These are phyloP conservation scores for Tetranychus piercei DNA, from an alignment of 2,888 invertebrate species.

Conservation along the genomic window DNA sequence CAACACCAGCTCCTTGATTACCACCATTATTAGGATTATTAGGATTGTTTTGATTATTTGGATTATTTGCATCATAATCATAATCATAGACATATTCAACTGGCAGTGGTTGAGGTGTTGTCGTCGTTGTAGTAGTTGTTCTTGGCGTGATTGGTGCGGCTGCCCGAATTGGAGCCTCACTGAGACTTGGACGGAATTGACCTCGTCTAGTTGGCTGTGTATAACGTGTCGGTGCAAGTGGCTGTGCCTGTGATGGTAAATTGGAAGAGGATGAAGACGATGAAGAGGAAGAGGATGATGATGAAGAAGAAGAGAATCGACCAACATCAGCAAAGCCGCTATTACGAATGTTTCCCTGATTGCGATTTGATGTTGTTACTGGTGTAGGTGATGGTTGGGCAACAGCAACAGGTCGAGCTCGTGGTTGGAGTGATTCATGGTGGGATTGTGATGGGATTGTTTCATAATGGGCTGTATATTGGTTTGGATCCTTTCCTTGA, in stretches of 20 bases:
- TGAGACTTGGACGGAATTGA: not conserved
- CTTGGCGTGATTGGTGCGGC: slow-evolving; percentile 6
- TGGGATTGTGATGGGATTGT: not conserved
- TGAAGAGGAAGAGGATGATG: not conserved
- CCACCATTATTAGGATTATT: not conserved
- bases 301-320: not conserved
- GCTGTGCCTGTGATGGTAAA: not conserved
- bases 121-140: slow-evolving; percentile 7
- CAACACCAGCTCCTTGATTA: not conserved
- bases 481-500: slow-evolving; percentile 10
- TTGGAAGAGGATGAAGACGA: not conserved
- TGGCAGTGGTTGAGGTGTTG: slow-evolving; percentile 1
- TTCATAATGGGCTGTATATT: not conserved
- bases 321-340: not conserved
- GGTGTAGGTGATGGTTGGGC: not conserved
- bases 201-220: not conserved
- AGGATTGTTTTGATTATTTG: not conserved
- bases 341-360: not conserved
- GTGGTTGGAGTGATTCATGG: not conserved
- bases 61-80: slow-evolving; percentile 23
- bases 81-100: slow-evolving; percentile 24
- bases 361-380: not conserved
- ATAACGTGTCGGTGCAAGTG: slow-evolving; percentile 6
- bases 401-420: not conserved
- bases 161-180: slow-evolving; percentile 10